Conservation (phyloP, 2,797 vertebrate genomes). For the Rhabdophis nuchalis region DNA sequence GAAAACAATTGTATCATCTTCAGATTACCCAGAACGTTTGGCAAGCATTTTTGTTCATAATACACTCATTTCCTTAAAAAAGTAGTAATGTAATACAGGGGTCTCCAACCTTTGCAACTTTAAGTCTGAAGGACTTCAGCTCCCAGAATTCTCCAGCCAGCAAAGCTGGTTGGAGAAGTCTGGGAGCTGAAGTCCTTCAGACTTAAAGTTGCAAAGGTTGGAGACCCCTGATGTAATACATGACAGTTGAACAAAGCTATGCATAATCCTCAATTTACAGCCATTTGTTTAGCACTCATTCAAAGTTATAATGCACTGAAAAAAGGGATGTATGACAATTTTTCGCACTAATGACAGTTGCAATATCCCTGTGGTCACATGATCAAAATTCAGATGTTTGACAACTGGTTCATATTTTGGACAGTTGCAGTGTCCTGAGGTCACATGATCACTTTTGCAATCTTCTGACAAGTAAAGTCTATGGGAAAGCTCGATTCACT, state of each 20-base stretch:
- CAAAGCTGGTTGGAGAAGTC: too few species aligned
- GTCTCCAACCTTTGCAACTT: too few species aligned
- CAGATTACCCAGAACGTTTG: background rate
- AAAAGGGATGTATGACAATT: background rate
- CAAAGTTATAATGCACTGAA: background rate
- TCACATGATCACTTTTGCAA: background rate
- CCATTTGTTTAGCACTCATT: background rate
- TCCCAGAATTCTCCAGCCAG: too few species aligned
- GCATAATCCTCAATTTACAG: background rate
- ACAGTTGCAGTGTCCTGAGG: background rate
- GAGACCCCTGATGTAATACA: too few species aligned
- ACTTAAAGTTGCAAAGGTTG: too few species aligned
- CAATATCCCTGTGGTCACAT: background rate
- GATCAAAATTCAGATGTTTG: background rate
- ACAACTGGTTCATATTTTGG: background rate
- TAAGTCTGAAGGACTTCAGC: too few species aligned
- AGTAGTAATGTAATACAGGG: background rate
- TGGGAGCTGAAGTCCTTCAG: too few species aligned
- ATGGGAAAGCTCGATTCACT: background rate
- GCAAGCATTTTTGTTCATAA: background rate
- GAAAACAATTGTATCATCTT: conserved; percentile 2
- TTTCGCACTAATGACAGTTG: background rate
- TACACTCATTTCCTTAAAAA: background rate
- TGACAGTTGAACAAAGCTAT: background rate
- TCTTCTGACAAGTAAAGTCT: background rate